phyloP scores from a whole-genome alignment of 2,113 vertebrate genomes.

The Tetrax tetrax region DNA sequence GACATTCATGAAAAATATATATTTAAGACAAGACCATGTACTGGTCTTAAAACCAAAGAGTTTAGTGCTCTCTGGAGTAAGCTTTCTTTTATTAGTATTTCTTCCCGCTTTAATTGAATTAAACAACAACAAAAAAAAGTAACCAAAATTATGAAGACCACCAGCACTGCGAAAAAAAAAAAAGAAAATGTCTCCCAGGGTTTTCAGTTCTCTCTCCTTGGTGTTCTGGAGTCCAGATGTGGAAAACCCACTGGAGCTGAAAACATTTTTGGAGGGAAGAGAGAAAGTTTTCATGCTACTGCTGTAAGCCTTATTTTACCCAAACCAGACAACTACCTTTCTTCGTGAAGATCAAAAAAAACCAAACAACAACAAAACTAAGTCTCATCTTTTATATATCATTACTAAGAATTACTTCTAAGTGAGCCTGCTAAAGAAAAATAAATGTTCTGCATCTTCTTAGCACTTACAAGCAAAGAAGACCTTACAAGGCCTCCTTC shows the following conservation, averaged over 20 bases:
- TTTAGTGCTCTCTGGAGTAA: slow-evolving; percentile 52
- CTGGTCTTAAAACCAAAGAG: not conserved
- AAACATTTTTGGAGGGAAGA: slow-evolving; percentile 15
- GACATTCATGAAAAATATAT: not conserved
- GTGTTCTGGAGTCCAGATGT: slow-evolving; percentile 72
- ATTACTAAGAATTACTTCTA: not conserved
- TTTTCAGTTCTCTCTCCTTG: slow-evolving; percentile 25
- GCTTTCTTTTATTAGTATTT: slow-evolving; percentile 41
- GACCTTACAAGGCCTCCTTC: not conserved
- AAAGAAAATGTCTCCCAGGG: slow-evolving; percentile 50
- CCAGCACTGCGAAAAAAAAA: not conserved
- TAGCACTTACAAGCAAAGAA: not conserved
- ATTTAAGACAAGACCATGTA: slow-evolving; percentile 6
- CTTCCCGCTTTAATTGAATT: slow-evolving; percentile 57
- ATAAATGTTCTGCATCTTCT: not conserved
- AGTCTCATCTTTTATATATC: not conserved
- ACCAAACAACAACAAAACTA: not conserved
- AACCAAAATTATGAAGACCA: slow-evolving; percentile 63
- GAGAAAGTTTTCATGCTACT: slow-evolving; percentile 53
- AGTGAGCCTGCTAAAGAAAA: not conserved
- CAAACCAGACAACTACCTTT: not conserved
- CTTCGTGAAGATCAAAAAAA: not conserved
- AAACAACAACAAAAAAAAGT: slow-evolving; percentile 32
- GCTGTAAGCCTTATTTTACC: not conserved
- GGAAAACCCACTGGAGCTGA: slow-evolving; percentile 4